Percentiles rank a stretch among this genome's conserved stretches.
Conservation (phyloP, 2,888 invertebrate species). For the Melieria picta region DNA sequence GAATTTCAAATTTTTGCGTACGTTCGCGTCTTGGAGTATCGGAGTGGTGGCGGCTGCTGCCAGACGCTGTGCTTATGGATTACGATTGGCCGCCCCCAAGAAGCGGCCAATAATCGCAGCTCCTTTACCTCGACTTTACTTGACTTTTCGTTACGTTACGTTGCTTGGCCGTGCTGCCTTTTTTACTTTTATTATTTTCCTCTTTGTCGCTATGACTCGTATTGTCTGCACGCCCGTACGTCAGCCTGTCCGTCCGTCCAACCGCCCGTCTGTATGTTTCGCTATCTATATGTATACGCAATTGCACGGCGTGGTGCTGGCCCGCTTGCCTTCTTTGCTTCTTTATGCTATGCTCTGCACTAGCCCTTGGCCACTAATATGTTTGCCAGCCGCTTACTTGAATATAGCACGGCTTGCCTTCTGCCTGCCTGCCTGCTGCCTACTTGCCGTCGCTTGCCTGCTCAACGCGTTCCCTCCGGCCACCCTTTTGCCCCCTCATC, state of each 20-base stretch:
- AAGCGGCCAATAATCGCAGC: no score
- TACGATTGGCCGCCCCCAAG: no score
- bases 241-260: background rate
- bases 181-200: no score
- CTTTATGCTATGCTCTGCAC: slow-evolving; percentile 41
- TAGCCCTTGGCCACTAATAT: slow-evolving; percentile 61
- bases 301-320: background rate
- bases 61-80: no score
- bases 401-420: slow-evolving; percentile 28
- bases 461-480: slow-evolving; percentile 1
- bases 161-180: no score
- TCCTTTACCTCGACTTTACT: no score
- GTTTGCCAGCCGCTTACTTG: slow-evolving; percentile 40
- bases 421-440: slow-evolving; percentile 12
- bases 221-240: no score
- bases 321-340: slow-evolving; percentile 27
- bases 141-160: no score
- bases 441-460: slow-evolving; percentile 29
- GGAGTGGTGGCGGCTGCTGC: no score
- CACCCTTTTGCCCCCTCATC: slow-evolving; percentile 4
- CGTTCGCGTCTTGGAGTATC: no score
- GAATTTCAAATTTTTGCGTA: no score
- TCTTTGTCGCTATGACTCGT: no score
- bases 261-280: background rate
- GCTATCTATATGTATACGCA: slow-evolving; percentile 1